Conservation (phyloP, 2,888 invertebrate species). For the Metallyticus violacea region DNA sequence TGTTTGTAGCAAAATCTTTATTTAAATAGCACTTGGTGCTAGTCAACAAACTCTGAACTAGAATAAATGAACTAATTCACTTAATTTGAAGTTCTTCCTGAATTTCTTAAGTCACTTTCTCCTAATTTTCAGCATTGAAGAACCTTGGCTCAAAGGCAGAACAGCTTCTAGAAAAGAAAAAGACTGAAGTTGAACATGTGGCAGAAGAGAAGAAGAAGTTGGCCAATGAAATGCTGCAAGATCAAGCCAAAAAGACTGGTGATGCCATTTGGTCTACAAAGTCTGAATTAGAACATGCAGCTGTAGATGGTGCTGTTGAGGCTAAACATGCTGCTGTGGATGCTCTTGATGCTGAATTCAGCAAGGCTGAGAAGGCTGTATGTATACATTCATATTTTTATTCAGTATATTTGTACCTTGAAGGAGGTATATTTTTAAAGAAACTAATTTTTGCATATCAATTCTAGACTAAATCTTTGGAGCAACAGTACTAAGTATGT, state of each 20-base stretch:
- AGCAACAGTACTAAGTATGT: too few relatives aligned
- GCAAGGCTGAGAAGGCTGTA: slow-evolving; percentile 41
- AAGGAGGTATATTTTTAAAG: too few relatives aligned
- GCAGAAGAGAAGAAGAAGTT: slow-evolving; percentile 43
- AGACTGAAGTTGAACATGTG: slow-evolving; percentile 65
- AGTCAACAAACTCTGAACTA: too few relatives aligned
- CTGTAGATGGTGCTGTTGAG: slow-evolving; percentile 49
- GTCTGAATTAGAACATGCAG: slow-evolving; percentile 52
- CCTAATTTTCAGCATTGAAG: slow-evolving; percentile 62
- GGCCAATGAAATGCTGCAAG: slow-evolving; percentile 36
- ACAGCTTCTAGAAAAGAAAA: slow-evolving; percentile 67
- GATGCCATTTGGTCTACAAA: slow-evolving; percentile 59
- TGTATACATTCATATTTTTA: too few relatives aligned
- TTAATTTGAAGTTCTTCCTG: too few relatives aligned
- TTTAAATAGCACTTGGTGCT: too few relatives aligned
- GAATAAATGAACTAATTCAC: too few relatives aligned
- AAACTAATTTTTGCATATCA: too few relatives aligned
- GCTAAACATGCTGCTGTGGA: slow-evolving; percentile 53
- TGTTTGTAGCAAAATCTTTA: too few relatives aligned
- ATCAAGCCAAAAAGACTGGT: slow-evolving; percentile 58
- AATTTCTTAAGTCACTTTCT: too few relatives aligned
- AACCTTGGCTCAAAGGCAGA: slow-evolving; percentile 70
- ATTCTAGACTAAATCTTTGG: too few relatives aligned
- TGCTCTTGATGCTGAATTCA: slow-evolving; percentile 53
- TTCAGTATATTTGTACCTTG: too few relatives aligned